Evolutionary conservation across 1,140 invertebrate species (phyloP).

Genomic region (Dolichoris vasculosae): DNA sequence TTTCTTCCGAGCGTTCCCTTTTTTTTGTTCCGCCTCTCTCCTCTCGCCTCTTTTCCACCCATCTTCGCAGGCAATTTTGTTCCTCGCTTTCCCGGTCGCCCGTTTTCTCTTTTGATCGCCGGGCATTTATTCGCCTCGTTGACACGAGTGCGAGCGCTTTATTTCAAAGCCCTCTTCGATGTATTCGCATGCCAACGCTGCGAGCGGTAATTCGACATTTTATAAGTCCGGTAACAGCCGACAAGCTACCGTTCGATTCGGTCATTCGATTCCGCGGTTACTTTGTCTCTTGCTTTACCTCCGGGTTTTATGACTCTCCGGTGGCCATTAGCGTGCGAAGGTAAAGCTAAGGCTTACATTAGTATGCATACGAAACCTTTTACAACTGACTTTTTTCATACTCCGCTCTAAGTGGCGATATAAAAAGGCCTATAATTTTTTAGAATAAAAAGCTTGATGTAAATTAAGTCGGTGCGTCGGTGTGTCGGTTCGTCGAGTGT

Average conservation of each 20-base stretch:
- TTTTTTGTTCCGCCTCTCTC: not conserved
- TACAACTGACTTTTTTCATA: not conserved
- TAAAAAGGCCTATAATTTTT: not conserved
- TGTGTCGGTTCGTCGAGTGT: too few relatives aligned
- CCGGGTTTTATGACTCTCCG: not conserved
- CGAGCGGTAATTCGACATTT: not conserved
- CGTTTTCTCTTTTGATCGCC: not conserved
- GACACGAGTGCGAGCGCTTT: not conserved
- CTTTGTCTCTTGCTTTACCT: too few relatives aligned
- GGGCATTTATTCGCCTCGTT: slow-evolving; percentile 10
- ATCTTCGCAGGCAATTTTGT: not conserved
- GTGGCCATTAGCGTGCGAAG: not conserved
- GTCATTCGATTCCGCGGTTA: not conserved
- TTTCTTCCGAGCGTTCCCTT: too few relatives aligned
- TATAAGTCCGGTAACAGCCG: slow-evolving; percentile 9
- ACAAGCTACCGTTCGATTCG: not conserved
- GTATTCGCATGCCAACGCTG: not conserved
- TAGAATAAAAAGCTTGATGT: not conserved
- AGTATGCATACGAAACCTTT: slow-evolving; percentile 15
- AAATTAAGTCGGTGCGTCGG: not conserved
- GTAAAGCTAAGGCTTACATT: not conserved
- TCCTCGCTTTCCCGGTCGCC: not conserved
- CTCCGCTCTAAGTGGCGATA: not conserved
- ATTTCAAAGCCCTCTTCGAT: not conserved
- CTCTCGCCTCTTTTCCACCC: not conserved